Base-by-base conservation (phyloP, 2,797 vertebrate genomes). In the Melanitta fusca region DNA sequence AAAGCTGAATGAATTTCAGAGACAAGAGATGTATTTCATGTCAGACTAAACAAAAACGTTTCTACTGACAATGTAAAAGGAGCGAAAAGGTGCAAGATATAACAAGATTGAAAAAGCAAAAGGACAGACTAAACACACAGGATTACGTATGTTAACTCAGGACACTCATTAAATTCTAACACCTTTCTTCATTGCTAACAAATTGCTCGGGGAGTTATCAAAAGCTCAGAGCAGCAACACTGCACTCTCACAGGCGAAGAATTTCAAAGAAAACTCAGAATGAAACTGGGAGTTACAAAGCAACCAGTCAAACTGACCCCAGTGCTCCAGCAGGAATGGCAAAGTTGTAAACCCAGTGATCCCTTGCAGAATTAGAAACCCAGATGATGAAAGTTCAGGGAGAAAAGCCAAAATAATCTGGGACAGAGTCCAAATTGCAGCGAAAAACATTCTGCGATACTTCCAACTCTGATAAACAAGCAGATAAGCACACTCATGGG, bases 81-180 rank as follows among this genome's bases (percentile, higher is more conserved):
- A 80, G 89, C 13, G 2, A 61, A 90, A 78, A 86, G 54, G 34
- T 24, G 27, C 79, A 89, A 91, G 49, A 72, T 53, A 15, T 8
- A 61, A 85, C 89, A 93, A 41, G 34, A 72, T 45, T 0, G 1
- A 64, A 74, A n/a, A 54, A 73, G 56, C 60, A 88, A 94, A 91
- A 93, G 60, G 87, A 78, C 78, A 86, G 74, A 72, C 74, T 86
- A 80, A 96, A 87, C 49, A 80, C 20, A 36, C 69, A 87, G 65
- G 72, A 86, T 91, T 64, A 61, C 3, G 1, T 62, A 92, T 9
- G 12, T 70, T 94, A 92, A 83, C 66, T 57, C 85, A 58, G 91
- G 53, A 83, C 78, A 81, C 91, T 85, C 86, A 89, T 95, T 96
- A 95, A 89, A 94, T 93, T 89, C 87, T 93, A 91, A 95, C 85